Percentiles rank a stretch among this genome's conserved stretches.
These are phyloP conservation scores for Anabacerthia variegaticeps DNA, from an alignment of 2,797 vertebrate species.

Conservation along the genomic window DNA sequence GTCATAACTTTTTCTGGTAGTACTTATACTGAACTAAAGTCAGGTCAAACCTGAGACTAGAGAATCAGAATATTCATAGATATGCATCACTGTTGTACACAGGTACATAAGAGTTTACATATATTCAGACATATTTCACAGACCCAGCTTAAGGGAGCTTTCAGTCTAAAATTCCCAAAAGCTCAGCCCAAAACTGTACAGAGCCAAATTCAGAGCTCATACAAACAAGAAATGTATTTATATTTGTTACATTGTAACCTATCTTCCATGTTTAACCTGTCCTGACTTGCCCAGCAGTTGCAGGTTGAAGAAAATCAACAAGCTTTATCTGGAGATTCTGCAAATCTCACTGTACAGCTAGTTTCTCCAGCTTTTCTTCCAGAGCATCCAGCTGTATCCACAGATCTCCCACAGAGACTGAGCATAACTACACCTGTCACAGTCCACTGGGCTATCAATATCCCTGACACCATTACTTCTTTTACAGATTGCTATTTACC, in stretches of 20 bases:
- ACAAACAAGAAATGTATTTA: not conserved
- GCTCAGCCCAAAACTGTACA: not conserved
- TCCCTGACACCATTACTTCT: slow-evolving; percentile 13
- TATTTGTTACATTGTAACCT: not conserved
- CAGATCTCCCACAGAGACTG: not conserved
- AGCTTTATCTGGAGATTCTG: not conserved
- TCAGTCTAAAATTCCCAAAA: not conserved
- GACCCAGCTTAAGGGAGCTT: not conserved
- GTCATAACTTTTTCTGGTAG: not conserved
- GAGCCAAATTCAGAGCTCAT: not conserved
- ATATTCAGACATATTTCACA: not conserved
- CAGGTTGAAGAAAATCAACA: not conserved
- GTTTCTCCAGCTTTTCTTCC: not conserved
- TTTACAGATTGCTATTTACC: slow-evolving; percentile 10
- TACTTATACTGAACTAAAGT: not conserved
- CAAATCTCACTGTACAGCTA: not conserved
- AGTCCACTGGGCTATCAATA: slow-evolving; percentile 17
- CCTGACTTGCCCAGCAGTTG: not conserved
- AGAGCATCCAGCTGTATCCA: slow-evolving; percentile 20
- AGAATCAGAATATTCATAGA: not conserved
- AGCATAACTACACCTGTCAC: slow-evolving; percentile 39
- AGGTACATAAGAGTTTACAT: not conserved
- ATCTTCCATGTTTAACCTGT: not conserved
- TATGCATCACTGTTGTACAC: not conserved
- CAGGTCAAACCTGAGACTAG: not conserved